These are phyloP conservation scores for Drosophila pseudotakahashii DNA, from an alignment of 2,888 invertebrate species.

Conservation along the genomic window DNA sequence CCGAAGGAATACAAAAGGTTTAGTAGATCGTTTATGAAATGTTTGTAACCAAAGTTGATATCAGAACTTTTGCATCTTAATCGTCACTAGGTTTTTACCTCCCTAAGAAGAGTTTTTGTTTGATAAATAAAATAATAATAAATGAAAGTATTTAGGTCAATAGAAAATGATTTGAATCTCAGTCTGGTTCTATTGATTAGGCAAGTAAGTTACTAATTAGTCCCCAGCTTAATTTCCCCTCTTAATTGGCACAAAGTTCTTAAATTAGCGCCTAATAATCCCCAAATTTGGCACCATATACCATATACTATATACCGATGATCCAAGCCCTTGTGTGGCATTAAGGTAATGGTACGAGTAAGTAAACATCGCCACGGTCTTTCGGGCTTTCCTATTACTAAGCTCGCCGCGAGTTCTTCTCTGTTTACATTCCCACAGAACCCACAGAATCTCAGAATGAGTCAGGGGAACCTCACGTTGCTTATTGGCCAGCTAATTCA, in stretches of 20 bases:
- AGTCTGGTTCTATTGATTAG: too few species aligned
- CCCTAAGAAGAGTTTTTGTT: too few species aligned
- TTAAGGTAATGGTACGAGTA: neutral
- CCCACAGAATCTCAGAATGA: neutral
- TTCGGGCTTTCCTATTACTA: neutral
- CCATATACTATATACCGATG: too few species aligned
- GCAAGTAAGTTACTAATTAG: neutral
- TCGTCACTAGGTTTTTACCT: too few species aligned
- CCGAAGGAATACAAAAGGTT: too few species aligned
- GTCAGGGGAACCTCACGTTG: constrained; percentile 25
- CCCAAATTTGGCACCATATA: neutral
- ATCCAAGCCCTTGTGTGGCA: neutral
- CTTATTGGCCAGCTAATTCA: constrained; percentile 47
- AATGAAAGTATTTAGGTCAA: too few species aligned
- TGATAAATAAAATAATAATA: too few species aligned
- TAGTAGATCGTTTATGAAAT: too few species aligned
- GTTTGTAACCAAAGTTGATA: too few species aligned
- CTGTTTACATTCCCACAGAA: constrained; percentile 27
- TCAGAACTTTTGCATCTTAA: too few species aligned
- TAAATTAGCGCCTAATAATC: constrained; percentile 13
- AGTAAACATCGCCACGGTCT: constrained; percentile 3
- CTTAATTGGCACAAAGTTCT: neutral
- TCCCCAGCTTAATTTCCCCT: neutral
- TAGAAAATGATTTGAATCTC: too few species aligned
- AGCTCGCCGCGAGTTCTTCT: neutral